A percentile compares a stretch with the other conserved stretches of the same genome.
Evolutionary conservation across 1,140 invertebrate species (phyloP).

Genomic region (Copidosoma floridanum): DNA sequence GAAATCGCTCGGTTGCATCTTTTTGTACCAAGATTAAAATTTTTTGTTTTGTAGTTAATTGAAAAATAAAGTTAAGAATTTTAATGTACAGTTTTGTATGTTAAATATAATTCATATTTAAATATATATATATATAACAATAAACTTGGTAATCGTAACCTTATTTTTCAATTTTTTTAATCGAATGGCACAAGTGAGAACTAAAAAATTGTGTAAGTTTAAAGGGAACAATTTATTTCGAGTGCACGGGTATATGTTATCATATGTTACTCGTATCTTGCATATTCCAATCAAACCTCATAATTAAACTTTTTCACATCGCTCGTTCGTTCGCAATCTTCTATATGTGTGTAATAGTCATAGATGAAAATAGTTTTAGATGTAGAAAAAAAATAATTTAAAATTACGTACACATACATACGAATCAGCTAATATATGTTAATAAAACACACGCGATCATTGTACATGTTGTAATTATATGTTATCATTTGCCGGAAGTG

Average conservation of each 20-base stretch:
- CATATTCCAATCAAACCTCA: conserved; percentile 4
- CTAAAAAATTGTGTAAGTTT: not conserved
- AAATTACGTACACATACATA: not conserved
- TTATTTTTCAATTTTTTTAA: not conserved
- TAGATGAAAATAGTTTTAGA: no score
- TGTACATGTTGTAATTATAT: not conserved
- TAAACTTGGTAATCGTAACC: not conserved
- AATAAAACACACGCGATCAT: not conserved
- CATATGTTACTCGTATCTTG: not conserved
- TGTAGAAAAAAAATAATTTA: not conserved
- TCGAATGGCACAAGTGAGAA: not conserved
- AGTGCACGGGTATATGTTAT: not conserved
- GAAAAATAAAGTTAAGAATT: no score
- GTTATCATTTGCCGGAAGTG: conserved; percentile 23
- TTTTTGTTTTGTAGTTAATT: no score
- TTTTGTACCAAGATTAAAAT: no score
- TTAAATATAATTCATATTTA: no score
- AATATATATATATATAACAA: no score
- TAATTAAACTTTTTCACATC: conserved; percentile 17
- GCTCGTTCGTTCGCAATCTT: not conserved
- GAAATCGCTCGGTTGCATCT: no score
- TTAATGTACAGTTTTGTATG: no score
- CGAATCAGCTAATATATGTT: no score
- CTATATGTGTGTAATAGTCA: no score
- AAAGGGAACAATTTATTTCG: not conserved